A percentile compares a stretch with the other conserved stretches of the same genome.
Evolutionary conservation across 2,113 vertebrate species (phyloP).

Genomic region (Opisthocomus hoazin): DNA sequence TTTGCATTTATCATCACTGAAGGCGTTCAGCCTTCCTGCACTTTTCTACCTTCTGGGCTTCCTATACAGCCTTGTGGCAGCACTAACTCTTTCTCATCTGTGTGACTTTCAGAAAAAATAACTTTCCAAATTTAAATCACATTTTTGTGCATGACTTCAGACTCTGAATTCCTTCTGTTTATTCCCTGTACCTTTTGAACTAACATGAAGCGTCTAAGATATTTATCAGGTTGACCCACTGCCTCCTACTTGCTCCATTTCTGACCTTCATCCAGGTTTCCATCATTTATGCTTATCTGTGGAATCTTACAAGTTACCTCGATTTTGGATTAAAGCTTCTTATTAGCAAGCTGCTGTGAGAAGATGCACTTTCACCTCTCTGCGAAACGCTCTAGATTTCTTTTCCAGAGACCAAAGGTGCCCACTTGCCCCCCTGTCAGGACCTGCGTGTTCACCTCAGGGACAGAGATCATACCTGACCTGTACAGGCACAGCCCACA

Average conservation of each 20-base stretch:
- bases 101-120: not conserved
- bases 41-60: not conserved
- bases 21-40: not conserved
- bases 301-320: not conserved
- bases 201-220: not conserved
- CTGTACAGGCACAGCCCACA: accelerated
- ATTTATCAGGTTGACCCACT: not conserved
- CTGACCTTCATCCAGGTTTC: not conserved
- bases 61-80: not conserved
- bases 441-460: not conserved
- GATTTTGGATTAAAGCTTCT: not conserved
- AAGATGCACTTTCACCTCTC: not conserved
- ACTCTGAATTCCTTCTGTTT: not conserved
- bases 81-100: not conserved
- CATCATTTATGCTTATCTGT: not conserved
- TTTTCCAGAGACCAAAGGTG: not conserved
- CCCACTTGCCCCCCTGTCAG: not conserved
- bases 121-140: not conserved
- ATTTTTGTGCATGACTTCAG: not conserved
- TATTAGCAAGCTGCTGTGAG: not conserved
- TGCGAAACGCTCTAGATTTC: not conserved
- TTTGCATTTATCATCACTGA: not conserved
- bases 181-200: not conserved
- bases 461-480: no score
- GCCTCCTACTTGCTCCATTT: not conserved